Evolutionary conservation across 2,797 vertebrate species (phyloP), one percentile per base, ranked within the genome.

Genomic region (Scarus forsteni): DNA sequence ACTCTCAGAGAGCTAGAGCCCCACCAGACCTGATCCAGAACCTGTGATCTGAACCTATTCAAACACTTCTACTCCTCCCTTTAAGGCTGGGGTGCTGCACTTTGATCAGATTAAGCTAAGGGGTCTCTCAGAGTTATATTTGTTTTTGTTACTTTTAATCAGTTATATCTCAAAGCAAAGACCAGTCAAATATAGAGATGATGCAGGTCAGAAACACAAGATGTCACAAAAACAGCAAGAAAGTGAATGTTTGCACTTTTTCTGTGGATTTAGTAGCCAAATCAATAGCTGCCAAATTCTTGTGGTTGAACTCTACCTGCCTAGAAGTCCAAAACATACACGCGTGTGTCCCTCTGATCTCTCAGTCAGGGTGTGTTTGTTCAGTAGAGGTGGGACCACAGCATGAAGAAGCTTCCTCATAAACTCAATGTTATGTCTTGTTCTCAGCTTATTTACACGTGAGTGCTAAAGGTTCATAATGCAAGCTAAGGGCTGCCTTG

Each of bases 11-110:
- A 83, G 77, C 69, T 83, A 84, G 63, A 86, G 80, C 75, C 76
- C 77, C 77, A 72, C 79, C 70, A 80, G 78, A 85, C 74, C 79
- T 75, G 75, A 70, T 83, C 59, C 76, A 78, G 81, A 79, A 79
- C 77, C 83, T 86, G 83, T 80, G 81, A 62, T 78, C 70, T 85
- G 82, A 82, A 89, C 77, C 83, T 70, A 63, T 81, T 85, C 73
- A 73, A 80, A 85, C 88, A 83, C 83, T 70, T 84, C 75, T 58
- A 65, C 89, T 85, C 85, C 80, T 77, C 86, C 81, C 75, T 40
- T 73, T 80, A 59, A 84, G 60, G 89, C 83, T 80, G 87, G 81
- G 76, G 79, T 81, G 85, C 83, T 90, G 90, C 90, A 92, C 88
- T 90, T 92, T 90, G 85, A 82, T 84, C 76, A 79, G 60, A 80